Evolutionary conservation across 1,140 invertebrate genomes (phyloP).

Genomic region (Eubasilissa regina): DNA sequence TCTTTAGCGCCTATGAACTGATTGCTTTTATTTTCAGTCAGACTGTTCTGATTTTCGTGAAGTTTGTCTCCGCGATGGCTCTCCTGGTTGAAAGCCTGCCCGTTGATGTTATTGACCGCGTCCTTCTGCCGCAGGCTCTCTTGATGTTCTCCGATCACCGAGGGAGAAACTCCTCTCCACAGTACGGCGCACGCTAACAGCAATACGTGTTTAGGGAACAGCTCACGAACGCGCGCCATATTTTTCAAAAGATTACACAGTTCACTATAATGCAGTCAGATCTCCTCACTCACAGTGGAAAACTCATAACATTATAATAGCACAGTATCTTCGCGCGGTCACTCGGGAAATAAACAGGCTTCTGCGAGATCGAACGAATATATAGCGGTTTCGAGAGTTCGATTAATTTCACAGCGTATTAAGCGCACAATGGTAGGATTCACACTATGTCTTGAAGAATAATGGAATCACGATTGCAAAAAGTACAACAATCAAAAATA

Average conservation of each 20-base stretch:
- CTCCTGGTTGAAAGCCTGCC: constrained; percentile 66
- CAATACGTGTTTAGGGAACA: constrained; percentile 43
- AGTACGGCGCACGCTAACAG: constrained; percentile 48
- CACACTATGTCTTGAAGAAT: constrained; percentile 64
- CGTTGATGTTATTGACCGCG: constrained; percentile 65
- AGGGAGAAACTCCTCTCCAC: constrained; percentile 62
- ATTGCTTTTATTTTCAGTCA: constrained; percentile 68
- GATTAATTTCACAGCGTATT: constrained; percentile 69
- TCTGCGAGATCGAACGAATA: constrained; percentile 25
- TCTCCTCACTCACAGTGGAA: constrained; percentile 9
- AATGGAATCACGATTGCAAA: constrained; percentile 62
- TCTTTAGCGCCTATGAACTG: constrained; percentile 69
- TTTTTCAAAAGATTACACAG: constrained; percentile 39
- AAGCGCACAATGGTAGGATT: constrained; percentile 71
- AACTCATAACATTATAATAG: not conserved
- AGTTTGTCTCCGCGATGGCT: constrained; percentile 69
- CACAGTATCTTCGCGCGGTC: constrained; percentile 23
- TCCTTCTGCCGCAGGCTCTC: constrained; percentile 65
- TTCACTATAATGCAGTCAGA: constrained; percentile 1
- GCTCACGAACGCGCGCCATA: constrained; percentile 45
- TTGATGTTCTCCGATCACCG: constrained; percentile 61
- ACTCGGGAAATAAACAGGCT: constrained; percentile 51
- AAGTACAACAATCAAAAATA: constrained; percentile 53
- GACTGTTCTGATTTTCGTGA: constrained; percentile 66
- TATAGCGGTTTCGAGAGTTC: constrained; percentile 67